A percentile compares a stretch with the other conserved stretches of the same genome.
phyloP scores from a whole-genome alignment of 2,888 invertebrate genomes.

The Seira ritae region DNA sequence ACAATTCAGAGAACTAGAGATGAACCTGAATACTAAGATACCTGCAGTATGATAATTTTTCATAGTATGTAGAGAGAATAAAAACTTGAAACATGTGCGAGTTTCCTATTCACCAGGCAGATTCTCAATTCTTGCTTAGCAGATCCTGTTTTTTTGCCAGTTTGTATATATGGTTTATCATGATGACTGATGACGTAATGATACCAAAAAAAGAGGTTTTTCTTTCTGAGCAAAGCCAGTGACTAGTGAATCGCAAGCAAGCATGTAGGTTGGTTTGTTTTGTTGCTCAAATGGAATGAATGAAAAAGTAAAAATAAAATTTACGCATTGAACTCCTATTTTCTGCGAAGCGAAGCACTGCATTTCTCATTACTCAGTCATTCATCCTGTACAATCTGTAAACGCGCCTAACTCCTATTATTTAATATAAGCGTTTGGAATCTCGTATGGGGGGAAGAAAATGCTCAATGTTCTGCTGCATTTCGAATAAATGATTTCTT shows the following conservation, averaged over 20 bases:
- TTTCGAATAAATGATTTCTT: too few species aligned
- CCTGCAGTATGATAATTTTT: neutral
- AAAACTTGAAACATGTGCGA: slow-evolving; percentile 12
- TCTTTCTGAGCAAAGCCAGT: neutral
- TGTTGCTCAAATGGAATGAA: too few species aligned
- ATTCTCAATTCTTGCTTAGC: neutral
- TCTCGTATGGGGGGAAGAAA: too few species aligned
- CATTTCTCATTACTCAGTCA: too few species aligned
- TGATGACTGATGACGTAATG: neutral
- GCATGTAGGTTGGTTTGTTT: too few species aligned
- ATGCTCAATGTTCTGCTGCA: too few species aligned
- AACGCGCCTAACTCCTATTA: too few species aligned
- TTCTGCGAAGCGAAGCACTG: too few species aligned
- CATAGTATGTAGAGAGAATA: neutral
- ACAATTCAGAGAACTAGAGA: slow-evolving; percentile 55
- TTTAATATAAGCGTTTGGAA: too few species aligned
- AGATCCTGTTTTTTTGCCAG: neutral
- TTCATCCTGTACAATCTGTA: too few species aligned
- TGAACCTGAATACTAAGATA: slow-evolving; percentile 15
- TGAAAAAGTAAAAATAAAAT: too few species aligned
- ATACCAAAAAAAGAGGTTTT: neutral
- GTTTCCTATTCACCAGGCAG: neutral
- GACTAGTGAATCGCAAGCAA: neutral
- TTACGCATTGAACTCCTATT: too few species aligned
- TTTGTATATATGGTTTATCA: neutral